A percentile compares a stretch with the other conserved stretches of the same genome.
Conservation (phyloP, 2,797 vertebrate genomes). For the Lacerta agilis region DNA sequence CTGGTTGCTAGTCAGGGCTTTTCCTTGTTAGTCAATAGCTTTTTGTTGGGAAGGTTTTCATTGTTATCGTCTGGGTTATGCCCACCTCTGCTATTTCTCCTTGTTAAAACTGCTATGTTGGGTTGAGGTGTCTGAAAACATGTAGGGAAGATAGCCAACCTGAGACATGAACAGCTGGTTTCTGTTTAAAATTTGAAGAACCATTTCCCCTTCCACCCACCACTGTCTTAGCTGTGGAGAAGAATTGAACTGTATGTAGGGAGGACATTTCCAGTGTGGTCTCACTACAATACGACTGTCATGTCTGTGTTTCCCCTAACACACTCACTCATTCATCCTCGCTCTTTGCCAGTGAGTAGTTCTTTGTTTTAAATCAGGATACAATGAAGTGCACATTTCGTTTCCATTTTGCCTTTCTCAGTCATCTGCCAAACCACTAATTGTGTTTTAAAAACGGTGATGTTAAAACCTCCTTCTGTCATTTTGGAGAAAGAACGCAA, state of each 20-base stretch:
- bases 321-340: background rate
- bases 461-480: background rate
- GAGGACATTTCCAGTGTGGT: background rate
- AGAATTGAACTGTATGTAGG: background rate
- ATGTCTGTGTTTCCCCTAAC: background rate
- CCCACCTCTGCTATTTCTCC: too few species aligned
- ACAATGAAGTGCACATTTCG: background rate
- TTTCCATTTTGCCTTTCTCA: background rate
- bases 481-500: background rate
- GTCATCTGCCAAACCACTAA: background rate
- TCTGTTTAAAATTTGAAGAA: background rate
- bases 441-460: background rate
- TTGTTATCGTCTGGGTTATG: too few species aligned
- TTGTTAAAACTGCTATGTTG: too few species aligned
- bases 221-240: background rate
- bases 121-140: background rate
- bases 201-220: too few species aligned
- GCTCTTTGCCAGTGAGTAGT: background rate
- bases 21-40: too few species aligned
- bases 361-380: background rate
- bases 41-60: too few species aligned
- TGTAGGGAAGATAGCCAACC: too few species aligned
- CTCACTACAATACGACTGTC: background rate
- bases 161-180: background rate
- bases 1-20: background rate